These are phyloP conservation scores for Eunapius fragilis DNA, from an alignment of 37 sponge, comb jelly and placozoan genomes.

Conservation along the genomic window DNA sequence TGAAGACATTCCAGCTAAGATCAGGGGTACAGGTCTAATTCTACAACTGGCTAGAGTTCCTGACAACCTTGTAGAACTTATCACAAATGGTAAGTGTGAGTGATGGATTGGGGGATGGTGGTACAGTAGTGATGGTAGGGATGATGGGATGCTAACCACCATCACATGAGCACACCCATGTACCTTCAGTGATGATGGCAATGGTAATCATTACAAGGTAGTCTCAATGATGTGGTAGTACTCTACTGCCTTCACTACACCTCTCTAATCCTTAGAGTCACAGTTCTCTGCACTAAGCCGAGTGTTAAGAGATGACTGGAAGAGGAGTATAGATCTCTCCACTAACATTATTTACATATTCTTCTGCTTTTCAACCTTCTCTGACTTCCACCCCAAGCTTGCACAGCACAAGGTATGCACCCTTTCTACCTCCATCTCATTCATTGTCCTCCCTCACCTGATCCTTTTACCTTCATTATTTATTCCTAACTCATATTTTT, in stretches of 20 bases:
- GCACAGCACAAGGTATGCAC: slow-evolving; percentile 75
- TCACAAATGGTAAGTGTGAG: slow-evolving; percentile 57
- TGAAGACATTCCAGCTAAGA: slow-evolving; percentile 81
- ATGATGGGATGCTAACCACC: background rate
- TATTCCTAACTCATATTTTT: background rate
- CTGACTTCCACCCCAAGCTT: slow-evolving; percentile 85
- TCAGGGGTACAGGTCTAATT: slow-evolving; percentile 85
- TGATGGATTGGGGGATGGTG: background rate
- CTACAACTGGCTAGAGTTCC: slow-evolving; percentile 92
- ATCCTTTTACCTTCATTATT: background rate
- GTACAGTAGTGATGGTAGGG: background rate
- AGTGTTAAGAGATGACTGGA: slow-evolving; percentile 97
- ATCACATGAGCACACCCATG: too few relatives aligned
- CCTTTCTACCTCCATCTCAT: background rate
- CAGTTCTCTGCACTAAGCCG: slow-evolving; percentile 86
- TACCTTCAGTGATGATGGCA: too few relatives aligned
- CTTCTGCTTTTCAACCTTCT: slow-evolving; percentile 96
- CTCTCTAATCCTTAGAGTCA: slow-evolving; percentile 71
- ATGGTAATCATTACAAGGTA: background rate
- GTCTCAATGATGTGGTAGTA: background rate
- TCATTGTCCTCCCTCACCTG: background rate
- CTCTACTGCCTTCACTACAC: background rate
- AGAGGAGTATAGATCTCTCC: slow-evolving; percentile 88
- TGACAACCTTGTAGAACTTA: slow-evolving; percentile 88
- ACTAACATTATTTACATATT: slow-evolving; percentile 96